Percentiles rank a stretch among this genome's conserved stretches.
These are phyloP conservation scores for Eupelmus urozonus DNA, from an alignment of 2,888 invertebrate species.

Conservation along the genomic window DNA sequence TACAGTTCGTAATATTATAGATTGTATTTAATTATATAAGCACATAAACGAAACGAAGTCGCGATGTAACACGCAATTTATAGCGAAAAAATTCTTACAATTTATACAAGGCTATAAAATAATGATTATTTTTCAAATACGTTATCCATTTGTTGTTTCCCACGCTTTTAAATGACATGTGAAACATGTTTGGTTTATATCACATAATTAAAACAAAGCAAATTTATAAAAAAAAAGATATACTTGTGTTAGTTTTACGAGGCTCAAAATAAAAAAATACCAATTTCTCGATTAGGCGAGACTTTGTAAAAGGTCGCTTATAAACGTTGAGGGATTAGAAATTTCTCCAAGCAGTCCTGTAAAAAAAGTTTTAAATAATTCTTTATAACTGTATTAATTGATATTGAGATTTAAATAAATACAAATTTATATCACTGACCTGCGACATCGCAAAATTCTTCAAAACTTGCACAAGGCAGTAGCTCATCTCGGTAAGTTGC, in stretches of 20 bases:
- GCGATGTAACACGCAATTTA: conserved; percentile 53
- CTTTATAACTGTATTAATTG: too few species aligned
- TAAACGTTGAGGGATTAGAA: conserved; percentile 82
- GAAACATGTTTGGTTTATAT: conserved; percentile 54
- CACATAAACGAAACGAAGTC: conserved; percentile 49
- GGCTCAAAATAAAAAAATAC: conserved; percentile 57
- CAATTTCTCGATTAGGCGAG: conserved; percentile 68
- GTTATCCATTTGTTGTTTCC: conserved; percentile 25
- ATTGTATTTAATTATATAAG: conserved; percentile 51
- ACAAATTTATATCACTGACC: conserved; percentile 79
- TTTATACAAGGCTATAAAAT: conserved; percentile 59
- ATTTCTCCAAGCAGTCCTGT: conserved; percentile 84
- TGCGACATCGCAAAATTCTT: conserved; percentile 95
- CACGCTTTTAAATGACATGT: background rate
- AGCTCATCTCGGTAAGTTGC: conserved; percentile 91
- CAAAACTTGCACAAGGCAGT: conserved; percentile 92
- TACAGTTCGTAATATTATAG: conserved; percentile 50
- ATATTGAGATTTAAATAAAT: conserved; percentile 19
- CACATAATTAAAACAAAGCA: conserved; percentile 50
- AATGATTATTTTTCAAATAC: conserved; percentile 43
- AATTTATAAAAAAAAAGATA: conserved; percentile 56
- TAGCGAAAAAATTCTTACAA: conserved; percentile 51
- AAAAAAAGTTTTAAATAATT: conserved; percentile 65
- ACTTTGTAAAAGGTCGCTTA: conserved; percentile 79
- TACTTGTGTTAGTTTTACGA: conserved; percentile 51